Evolutionary conservation across 1,140 invertebrate species (phyloP).

Genomic region (Drosophila ercepeae): DNA sequence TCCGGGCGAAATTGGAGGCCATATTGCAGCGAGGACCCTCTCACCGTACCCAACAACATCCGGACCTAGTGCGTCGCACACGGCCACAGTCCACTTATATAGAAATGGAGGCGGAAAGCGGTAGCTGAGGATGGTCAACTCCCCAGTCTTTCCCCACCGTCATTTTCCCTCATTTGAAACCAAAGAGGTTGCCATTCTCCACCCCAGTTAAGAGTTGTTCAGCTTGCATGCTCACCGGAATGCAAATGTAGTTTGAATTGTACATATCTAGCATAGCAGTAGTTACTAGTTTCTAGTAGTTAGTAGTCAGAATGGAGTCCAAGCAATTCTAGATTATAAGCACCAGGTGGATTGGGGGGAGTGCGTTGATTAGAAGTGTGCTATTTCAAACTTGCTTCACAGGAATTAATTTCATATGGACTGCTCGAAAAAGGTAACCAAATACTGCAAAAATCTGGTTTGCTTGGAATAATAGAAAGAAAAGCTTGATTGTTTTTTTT

Average conservation of each 20-base stretch:
- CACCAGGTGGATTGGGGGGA: slow-evolving; percentile 13
- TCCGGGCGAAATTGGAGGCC: slow-evolving; percentile 81
- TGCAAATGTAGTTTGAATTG: slow-evolving; percentile 36
- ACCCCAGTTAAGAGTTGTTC: slow-evolving; percentile 24
- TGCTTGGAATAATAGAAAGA: too few relatives aligned
- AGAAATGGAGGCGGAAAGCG: slow-evolving; percentile 30
- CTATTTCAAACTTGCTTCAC: background rate
- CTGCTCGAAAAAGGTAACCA: background rate
- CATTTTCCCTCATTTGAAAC: slow-evolving; percentile 5
- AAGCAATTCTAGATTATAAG: slow-evolving; percentile 67
- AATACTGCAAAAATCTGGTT: background rate
- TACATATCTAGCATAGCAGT: slow-evolving; percentile 37
- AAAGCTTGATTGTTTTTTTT: too few relatives aligned
- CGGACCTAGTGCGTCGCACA: slow-evolving; percentile 51
- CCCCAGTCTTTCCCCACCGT: background rate
- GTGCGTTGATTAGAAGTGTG: background rate
- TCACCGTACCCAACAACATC: slow-evolving; percentile 70
- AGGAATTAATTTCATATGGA: background rate
- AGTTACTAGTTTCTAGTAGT: slow-evolving; percentile 42
- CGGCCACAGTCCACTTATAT: slow-evolving; percentile 64
- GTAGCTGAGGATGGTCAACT: slow-evolving; percentile 41
- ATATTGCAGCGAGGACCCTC: slow-evolving; percentile 79
- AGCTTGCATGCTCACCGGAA: slow-evolving; percentile 28
- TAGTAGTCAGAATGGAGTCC: slow-evolving; percentile 34
- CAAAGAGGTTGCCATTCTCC: slow-evolving; percentile 43